These are phyloP conservation scores for Fregata magnificens DNA, from an alignment of 2,113 vertebrate genomes.

Conservation along the genomic window DNA sequence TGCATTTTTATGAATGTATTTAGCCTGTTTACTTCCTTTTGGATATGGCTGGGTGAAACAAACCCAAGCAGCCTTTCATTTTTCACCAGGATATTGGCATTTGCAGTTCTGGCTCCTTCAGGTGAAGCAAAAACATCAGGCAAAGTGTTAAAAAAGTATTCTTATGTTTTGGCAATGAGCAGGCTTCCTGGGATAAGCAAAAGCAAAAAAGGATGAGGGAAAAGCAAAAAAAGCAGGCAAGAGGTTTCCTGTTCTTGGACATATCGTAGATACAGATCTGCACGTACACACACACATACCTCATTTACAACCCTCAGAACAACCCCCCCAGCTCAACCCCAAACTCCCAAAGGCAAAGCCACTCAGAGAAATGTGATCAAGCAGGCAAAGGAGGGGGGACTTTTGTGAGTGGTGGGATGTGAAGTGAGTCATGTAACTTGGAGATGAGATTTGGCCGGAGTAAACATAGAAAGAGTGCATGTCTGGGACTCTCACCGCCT, in stretches of 20 bases:
- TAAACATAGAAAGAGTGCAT: not conserved
- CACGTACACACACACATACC: not conserved
- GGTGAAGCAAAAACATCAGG: constrained; percentile 31
- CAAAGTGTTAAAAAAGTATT: not conserved
- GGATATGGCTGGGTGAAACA: not conserved
- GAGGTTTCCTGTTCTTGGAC: not conserved
- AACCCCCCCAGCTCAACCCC: not conserved
- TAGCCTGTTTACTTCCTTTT: constrained; percentile 19
- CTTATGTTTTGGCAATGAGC: not conserved
- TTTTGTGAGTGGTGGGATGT: not conserved
- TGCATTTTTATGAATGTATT: not conserved
- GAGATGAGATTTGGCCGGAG: not conserved
- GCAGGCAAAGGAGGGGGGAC: not conserved
- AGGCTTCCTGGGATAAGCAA: constrained; percentile 7
- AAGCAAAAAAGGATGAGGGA: not conserved
- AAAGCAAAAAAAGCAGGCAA: not conserved
- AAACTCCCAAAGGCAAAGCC: not conserved
- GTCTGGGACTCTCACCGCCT: not conserved
- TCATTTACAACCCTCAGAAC: constrained; percentile 24
- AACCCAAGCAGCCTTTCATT: not conserved
- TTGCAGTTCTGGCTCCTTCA: constrained; percentile 2
- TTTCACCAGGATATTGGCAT: not conserved
- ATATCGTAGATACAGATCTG: constrained; percentile 27
- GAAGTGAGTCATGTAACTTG: not conserved
- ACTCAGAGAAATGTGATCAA: not conserved